Conservation (phyloP, 1,140 invertebrate genomes). For the Scaptodrosophila lebanonensis region DNA sequence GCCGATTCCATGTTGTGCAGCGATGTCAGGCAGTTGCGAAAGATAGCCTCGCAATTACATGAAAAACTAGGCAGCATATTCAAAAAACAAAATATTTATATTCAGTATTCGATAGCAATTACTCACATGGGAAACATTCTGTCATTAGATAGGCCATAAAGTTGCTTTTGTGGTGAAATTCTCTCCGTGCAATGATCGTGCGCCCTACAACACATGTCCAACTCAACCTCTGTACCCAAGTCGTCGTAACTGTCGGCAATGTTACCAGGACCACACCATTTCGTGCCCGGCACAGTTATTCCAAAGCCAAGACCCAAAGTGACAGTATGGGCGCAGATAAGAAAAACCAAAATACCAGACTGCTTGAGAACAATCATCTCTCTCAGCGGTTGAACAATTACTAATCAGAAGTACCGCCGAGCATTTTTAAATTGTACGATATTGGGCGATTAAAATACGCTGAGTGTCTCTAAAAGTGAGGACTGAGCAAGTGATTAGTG, state of each 20-base stretch:
- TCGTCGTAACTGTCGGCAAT: constrained; percentile 83
- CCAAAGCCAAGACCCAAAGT: constrained; percentile 9
- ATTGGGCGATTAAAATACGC: no score
- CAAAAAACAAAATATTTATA: no score
- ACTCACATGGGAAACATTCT: constrained; percentile 79
- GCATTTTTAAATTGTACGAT: no score
- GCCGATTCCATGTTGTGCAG: constrained; percentile 78
- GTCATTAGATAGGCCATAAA: constrained; percentile 81
- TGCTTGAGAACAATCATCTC: constrained; percentile 21
- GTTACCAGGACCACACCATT: constrained; percentile 87
- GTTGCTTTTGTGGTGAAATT: constrained; percentile 79
- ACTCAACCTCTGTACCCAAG: constrained; percentile 82
- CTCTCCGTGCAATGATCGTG: constrained; percentile 85
- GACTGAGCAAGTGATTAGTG: no score
- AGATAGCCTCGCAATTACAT: constrained; percentile 83
- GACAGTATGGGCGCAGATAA: constrained; percentile 23
- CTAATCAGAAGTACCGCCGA: no score
- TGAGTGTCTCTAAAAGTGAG: no score
- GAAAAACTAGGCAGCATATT: constrained; percentile 47
- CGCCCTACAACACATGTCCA: constrained; percentile 86
- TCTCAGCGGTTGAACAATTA: constrained; percentile 11
- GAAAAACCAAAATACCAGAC: neutral
- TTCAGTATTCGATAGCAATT: neutral
- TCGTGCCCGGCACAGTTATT: constrained; percentile 78
- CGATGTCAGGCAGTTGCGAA: constrained; percentile 81